Conservation (phyloP, 2,888 invertebrate species). For the Lepetodrilus schrolli region DNA sequence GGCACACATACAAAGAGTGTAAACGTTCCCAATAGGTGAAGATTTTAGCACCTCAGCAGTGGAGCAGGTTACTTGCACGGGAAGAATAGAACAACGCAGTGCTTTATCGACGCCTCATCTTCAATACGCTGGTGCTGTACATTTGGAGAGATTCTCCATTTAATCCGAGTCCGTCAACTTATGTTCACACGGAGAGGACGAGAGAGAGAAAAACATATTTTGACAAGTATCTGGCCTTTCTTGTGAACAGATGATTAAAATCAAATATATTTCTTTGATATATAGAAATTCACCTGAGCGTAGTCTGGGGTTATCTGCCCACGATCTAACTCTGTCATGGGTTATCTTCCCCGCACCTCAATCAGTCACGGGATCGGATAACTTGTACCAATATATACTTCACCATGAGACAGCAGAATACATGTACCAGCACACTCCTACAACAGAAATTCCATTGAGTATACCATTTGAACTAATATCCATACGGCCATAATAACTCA, state of each 20-base stretch:
- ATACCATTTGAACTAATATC: no score
- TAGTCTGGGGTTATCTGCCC: background rate
- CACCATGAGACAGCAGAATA: background rate
- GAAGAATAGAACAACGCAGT: background rate
- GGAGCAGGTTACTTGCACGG: background rate
- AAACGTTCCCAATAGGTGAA: background rate
- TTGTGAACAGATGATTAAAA: background rate
- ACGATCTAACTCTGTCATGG: background rate
- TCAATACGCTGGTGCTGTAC: no score
- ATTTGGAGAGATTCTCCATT: no score
- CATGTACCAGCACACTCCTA: no score
- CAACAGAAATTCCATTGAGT: no score
- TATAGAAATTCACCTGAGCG: background rate
- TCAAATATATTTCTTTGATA: background rate
- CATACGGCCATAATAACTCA: no score
- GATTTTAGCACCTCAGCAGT: background rate
- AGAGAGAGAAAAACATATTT: background rate
- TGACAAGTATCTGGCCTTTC: background rate
- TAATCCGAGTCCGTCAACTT: no score
- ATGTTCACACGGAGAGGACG: no score
- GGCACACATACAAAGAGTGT: no score
- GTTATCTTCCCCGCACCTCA: background rate
- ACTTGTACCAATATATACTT: background rate
- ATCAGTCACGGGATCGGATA: background rate
- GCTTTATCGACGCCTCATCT: background rate